Evolutionary conservation across 2,888 invertebrate genomes (phyloP).

Genomic region (Habrosyne pyritoides): DNA sequence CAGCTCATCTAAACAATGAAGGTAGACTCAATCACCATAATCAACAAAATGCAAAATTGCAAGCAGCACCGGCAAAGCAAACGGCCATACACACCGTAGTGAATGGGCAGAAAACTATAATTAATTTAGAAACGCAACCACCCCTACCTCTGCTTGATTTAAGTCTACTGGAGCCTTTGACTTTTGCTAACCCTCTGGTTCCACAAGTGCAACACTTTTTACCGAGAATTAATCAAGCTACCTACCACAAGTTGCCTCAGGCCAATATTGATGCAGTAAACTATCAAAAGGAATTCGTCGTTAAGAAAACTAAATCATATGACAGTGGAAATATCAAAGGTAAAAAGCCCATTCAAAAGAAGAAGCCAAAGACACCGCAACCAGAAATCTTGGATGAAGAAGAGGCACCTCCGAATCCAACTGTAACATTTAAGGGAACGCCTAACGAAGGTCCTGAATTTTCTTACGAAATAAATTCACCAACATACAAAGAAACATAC

Average conservation of each 20-base stretch:
- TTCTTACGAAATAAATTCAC: conserved; percentile 67
- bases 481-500: conserved; percentile 68
- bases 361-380: conserved; percentile 49
- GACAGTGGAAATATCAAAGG: conserved; percentile 47
- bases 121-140: conserved; percentile 65
- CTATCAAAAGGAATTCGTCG: conserved; percentile 55
- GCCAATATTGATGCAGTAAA: conserved; percentile 48
- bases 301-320: conserved; percentile 61
- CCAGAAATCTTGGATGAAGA: conserved; percentile 47
- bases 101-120: conserved; percentile 64
- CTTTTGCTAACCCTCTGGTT: conserved; percentile 73
- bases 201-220: conserved; percentile 78
- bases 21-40: conserved; percentile 29
- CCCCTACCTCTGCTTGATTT: conserved; percentile 66
- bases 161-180: conserved; percentile 70
- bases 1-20: conserved; percentile 18
- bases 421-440: conserved; percentile 44
- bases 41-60: conserved; percentile 41
- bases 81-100: conserved; percentile 55
- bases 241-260: conserved; percentile 59
- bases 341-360: conserved; percentile 46
- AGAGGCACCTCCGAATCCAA: conserved; percentile 46
- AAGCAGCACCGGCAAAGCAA: conserved; percentile 49
- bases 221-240: conserved; percentile 65
- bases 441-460: conserved; percentile 61